Conservation (phyloP, 35 echinoderm and acorn worm species). For the Ophioderma brevispina region DNA sequence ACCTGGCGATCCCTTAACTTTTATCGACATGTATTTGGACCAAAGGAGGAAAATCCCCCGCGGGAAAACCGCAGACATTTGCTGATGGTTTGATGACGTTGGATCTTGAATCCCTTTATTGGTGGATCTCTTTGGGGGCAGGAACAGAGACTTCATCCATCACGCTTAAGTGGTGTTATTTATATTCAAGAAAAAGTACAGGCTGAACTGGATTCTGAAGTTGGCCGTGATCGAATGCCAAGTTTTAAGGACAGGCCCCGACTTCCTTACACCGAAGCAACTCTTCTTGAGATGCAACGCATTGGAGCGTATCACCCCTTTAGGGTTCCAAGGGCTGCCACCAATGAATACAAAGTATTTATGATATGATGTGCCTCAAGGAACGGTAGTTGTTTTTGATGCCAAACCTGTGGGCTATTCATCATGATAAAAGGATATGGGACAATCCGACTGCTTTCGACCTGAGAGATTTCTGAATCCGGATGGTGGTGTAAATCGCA, state of each 20-base stretch:
- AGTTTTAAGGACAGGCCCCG: slow-evolving; percentile 7
- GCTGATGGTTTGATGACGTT: not conserved
- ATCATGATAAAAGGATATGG: slow-evolving; percentile 38
- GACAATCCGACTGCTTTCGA: slow-evolving; percentile 27
- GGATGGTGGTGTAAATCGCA: not conserved
- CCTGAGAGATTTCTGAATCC: slow-evolving; percentile 35
- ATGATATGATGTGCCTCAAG: slow-evolving; percentile 44
- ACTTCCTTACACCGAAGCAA: slow-evolving; percentile 63
- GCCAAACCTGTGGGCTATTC: slow-evolving; percentile 42
- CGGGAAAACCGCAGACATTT: not conserved
- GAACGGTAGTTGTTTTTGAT: slow-evolving; percentile 31
- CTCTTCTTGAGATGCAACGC: slow-evolving; percentile 59
- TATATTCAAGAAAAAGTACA: slow-evolving; percentile 59
- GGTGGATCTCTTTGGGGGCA: not conserved
- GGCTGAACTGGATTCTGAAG: slow-evolving; percentile 32
- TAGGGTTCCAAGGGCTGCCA: slow-evolving; percentile 49
- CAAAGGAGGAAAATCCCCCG: not conserved
- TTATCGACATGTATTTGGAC: not conserved
- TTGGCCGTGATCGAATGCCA: slow-evolving; percentile 27
- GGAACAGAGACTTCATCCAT: slow-evolving; percentile 56
- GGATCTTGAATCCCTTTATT: not conserved
- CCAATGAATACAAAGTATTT: not conserved
- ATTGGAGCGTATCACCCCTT: slow-evolving; percentile 7
- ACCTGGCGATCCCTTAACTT: not conserved
- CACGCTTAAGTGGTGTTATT: slow-evolving; percentile 44